phyloP scores from a whole-genome alignment of 2,888 invertebrate genomes.

The Drosophila mettleri region DNA sequence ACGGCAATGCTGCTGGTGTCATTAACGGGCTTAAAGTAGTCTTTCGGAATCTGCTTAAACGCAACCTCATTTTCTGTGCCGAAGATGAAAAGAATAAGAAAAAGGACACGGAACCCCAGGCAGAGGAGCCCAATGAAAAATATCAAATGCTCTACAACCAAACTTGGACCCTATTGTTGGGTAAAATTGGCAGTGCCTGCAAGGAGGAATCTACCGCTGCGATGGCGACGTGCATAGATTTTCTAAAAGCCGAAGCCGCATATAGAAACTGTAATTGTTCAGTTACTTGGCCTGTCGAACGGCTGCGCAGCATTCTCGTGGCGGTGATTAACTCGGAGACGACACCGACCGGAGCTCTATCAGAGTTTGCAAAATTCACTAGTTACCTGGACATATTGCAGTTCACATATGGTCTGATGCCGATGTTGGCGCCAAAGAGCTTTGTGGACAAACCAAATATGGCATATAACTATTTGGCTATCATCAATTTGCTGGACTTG shows the following conservation, averaged over 20 bases:
- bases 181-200: conserved; percentile 13
- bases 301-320: conserved; percentile 89
- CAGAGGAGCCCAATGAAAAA: neutral
- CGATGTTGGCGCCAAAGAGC: conserved; percentile 86
- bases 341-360: conserved; percentile 87
- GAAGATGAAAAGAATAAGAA: neutral
- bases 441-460: conserved; percentile 86
- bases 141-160: conserved; percentile 88
- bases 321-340: conserved; percentile 88
- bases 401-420: conserved; percentile 88
- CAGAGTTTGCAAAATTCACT: conserved; percentile 90
- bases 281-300: conserved; percentile 86
- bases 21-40: conserved; percentile 90
- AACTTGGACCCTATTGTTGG: conserved; percentile 87
- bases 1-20: conserved; percentile 38
- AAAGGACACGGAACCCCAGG: neutral
- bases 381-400: conserved; percentile 91
- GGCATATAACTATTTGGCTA: conserved; percentile 87
- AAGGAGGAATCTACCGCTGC: conserved; percentile 86
- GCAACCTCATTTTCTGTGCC: conserved; percentile 66
- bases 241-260: conserved; percentile 90
- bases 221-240: conserved; percentile 90
- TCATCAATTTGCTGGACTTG: conserved; percentile 87
- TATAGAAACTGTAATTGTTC: conserved; percentile 85
- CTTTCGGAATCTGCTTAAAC: conserved; percentile 89